Conservation (phyloP, 2,888 invertebrate species). For the Clunio marinus region DNA sequence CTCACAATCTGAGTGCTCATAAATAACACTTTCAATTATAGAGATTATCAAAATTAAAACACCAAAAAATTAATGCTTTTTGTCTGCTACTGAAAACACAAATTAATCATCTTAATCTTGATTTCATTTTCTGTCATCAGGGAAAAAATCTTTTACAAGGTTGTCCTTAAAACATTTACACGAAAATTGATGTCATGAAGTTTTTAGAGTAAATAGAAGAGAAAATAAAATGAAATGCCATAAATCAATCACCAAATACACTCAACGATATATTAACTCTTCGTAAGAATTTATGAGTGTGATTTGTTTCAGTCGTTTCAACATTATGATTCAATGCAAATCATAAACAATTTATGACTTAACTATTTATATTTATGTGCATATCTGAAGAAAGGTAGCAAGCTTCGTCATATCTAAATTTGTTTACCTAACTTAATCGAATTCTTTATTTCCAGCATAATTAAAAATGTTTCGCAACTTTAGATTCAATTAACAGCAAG, state of each 20-base stretch:
- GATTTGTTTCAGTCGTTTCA: too few relatives aligned
- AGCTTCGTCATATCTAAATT: background rate
- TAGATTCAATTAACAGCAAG: too few relatives aligned
- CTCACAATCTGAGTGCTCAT: slow-evolving; percentile 17
- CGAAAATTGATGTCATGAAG: slow-evolving; percentile 1
- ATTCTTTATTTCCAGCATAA: too few relatives aligned
- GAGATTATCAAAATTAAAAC: background rate
- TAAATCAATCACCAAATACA: slow-evolving; percentile 33
- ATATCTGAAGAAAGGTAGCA: too few relatives aligned
- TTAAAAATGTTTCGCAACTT: too few relatives aligned
- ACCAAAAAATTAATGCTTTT: slow-evolving; percentile 30
- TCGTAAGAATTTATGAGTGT: background rate
- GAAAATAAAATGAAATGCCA: too few relatives aligned
- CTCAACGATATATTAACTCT: too few relatives aligned
- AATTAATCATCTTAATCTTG: slow-evolving; percentile 25
- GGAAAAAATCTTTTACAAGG: slow-evolving; percentile 19
- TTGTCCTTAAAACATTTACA: slow-evolving; percentile 25
- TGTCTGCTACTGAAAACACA: slow-evolving; percentile 39
- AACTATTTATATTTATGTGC: too few relatives aligned
- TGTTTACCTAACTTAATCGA: too few relatives aligned
- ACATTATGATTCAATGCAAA: slow-evolving; percentile 24
- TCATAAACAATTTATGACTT: slow-evolving; percentile 21
- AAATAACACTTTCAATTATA: slow-evolving; percentile 33
- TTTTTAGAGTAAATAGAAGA: slow-evolving; percentile 26
- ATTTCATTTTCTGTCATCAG: slow-evolving; percentile 28